Evolutionary conservation across 2,888 invertebrate genomes (phyloP).

Genomic region (Megaustenia siamemsis): DNA sequence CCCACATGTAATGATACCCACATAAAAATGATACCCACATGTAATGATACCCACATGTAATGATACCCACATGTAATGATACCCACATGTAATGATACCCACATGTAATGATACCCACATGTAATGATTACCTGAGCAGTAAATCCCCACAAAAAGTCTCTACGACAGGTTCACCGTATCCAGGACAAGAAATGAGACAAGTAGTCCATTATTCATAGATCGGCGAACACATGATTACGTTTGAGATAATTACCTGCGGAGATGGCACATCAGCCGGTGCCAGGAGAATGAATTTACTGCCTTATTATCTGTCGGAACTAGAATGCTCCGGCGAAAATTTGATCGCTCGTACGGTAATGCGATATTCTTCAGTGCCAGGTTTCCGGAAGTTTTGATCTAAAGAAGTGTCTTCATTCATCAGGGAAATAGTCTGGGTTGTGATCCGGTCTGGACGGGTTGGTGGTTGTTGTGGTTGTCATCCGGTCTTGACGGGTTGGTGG

Average conservation of each 20-base stretch:
- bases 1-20: no score
- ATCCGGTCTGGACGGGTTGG: no score
- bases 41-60: no score
- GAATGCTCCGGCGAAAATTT: background rate
- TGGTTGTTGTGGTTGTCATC: no score
- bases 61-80: background rate
- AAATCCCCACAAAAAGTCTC: background rate
- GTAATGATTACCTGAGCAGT: background rate
- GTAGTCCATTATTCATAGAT: background rate
- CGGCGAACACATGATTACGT: background rate
- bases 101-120: background rate
- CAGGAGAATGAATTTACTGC: background rate
- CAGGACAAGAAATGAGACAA: background rate
- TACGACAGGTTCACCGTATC: background rate
- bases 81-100: background rate
- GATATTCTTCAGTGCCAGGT: background rate
- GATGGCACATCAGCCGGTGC: background rate
- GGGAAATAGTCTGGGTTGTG: background rate
- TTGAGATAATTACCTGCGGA: background rate
- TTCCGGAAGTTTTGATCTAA: background rate
- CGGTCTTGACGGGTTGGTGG: no score
- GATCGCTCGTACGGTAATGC: background rate
- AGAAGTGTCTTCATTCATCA: background rate
- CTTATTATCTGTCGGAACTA: background rate
- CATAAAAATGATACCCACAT: no score